Evolutionary conservation across 2,797 vertebrate genomes (phyloP).

Genomic region (Vespertilio murinus): DNA sequence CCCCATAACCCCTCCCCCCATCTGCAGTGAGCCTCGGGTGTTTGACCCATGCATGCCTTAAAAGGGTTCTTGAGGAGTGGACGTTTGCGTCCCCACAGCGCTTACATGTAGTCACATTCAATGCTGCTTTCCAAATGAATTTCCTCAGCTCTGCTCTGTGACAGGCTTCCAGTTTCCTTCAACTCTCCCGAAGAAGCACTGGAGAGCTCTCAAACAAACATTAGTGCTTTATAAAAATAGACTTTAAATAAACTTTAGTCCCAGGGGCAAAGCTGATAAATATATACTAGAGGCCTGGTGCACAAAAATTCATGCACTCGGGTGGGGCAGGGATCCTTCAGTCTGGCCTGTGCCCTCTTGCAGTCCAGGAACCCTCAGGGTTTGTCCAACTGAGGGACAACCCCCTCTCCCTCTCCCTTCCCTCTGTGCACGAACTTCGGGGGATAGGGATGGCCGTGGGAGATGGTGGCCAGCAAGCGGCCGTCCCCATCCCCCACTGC

Average conservation of each 20-base stretch:
- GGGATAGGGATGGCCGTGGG: no score
- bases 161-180: not conserved
- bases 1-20: not conserved
- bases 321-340: no score
- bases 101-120: not conserved
- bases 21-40: not conserved
- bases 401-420: no score
- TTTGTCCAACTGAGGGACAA: no score
- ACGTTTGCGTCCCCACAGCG: not conserved
- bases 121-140: not conserved
- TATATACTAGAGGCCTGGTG: no score
- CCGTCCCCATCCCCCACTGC: no score
- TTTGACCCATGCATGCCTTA: not conserved
- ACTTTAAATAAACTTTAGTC: slow-evolving; percentile 32
- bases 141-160: not conserved
- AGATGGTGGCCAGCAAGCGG: no score
- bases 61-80: not conserved
- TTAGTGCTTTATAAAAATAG: slow-evolving; percentile 38
- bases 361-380: no score
- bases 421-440: no score
- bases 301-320: no score
- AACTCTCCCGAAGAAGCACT: not conserved
- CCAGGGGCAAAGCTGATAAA: not conserved
- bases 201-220: not conserved
- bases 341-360: no score